Percentiles rank a stretch among this genome's conserved stretches.
Conservation (phyloP, 1,140 invertebrate species). For the Dreissena rostriformis region DNA sequence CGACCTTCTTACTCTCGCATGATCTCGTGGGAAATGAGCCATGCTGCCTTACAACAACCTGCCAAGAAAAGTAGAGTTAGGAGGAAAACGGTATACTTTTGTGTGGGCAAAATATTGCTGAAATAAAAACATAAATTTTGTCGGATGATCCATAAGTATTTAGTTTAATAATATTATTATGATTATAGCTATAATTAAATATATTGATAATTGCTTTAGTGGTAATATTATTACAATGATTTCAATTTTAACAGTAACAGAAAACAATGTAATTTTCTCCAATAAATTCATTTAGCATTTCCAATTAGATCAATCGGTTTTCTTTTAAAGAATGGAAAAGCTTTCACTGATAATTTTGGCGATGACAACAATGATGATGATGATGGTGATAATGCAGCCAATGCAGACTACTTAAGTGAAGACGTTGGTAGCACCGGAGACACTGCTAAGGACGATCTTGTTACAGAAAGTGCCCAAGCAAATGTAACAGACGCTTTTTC, state of each 20-base stretch:
- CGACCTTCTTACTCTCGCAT: conserved; percentile 39
- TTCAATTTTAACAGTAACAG: too few species aligned
- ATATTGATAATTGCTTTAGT: too few species aligned
- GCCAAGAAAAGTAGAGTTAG: conserved; percentile 4
- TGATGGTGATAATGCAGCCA: background rate
- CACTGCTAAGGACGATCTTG: conserved; percentile 33
- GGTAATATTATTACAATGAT: too few species aligned
- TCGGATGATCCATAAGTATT: too few species aligned
- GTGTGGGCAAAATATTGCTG: background rate
- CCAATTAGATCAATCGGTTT: too few species aligned
- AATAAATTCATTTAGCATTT: too few species aligned
- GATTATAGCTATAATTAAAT: too few species aligned
- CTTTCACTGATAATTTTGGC: background rate
- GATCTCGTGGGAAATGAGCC: conserved; percentile 41
- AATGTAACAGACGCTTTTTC: background rate
- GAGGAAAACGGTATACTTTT: conserved; percentile 15
- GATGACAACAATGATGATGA: background rate
- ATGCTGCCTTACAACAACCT: conserved; percentile 1
- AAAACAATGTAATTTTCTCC: too few species aligned
- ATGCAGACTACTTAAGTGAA: too few species aligned
- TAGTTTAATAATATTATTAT: too few species aligned
- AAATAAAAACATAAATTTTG: background rate
- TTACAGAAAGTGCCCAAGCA: background rate
- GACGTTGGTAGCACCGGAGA: too few species aligned
- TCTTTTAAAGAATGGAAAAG: background rate